Conservation (phyloP, 2,888 invertebrate genomes). For the Hartigia nigra region DNA sequence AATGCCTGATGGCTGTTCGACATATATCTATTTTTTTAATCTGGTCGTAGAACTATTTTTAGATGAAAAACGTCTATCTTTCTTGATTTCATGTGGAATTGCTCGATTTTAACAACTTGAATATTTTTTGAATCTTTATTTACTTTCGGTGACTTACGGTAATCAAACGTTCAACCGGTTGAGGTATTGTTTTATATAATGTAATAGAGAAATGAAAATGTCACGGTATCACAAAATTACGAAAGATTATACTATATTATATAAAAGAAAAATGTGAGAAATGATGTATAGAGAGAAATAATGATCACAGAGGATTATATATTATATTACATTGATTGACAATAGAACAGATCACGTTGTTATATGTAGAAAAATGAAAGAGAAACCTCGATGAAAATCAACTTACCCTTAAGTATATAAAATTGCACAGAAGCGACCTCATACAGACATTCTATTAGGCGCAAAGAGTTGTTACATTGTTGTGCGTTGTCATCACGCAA, state of each 20-base stretch:
- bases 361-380: conserved; percentile 24
- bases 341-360: conserved; percentile 45
- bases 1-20: conserved; percentile 2
- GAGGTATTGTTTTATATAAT: conserved; percentile 14
- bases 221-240: conserved; percentile 32
- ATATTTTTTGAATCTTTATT: conserved; percentile 13
- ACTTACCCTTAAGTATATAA: conserved; percentile 22
- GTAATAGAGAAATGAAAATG: conserved; percentile 12
- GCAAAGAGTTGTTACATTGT: conserved; percentile 28
- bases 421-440: conserved; percentile 30
- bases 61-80: conserved; percentile 2
- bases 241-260: conserved; percentile 17
- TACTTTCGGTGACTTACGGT: conserved; percentile 17
- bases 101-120: conserved; percentile 14
- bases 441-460: conserved; percentile 28
- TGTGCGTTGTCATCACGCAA: conserved; percentile 33
- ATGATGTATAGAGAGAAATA: conserved; percentile 9
- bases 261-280: conserved; percentile 17
- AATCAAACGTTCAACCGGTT: conserved; percentile 14
- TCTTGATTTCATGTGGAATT: conserved; percentile 11
- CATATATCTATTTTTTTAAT: conserved; percentile 17
- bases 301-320: conserved; percentile 29
- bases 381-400: conserved; percentile 20
- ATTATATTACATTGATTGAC: conserved; percentile 54
- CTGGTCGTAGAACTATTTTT: conserved; percentile 1